Evolutionary conservation across 2,888 invertebrate genomes (phyloP).

Genomic region (Oscheius onirici): DNA sequence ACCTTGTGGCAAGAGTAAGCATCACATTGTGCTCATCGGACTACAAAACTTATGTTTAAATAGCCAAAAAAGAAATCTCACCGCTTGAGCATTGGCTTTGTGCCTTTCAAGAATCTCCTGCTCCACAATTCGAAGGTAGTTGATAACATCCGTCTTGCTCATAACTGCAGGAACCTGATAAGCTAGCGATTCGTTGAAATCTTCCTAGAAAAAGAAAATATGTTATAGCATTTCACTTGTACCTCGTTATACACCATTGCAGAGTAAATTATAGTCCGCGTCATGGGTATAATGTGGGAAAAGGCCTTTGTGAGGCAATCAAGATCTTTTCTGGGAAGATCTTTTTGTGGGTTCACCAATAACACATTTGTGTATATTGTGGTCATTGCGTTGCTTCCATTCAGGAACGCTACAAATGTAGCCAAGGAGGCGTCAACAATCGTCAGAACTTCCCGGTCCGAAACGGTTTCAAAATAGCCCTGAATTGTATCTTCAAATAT

Average conservation of each 20-base stretch:
- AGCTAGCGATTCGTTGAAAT: slow-evolving; percentile 32
- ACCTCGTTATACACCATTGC: slow-evolving; percentile 72
- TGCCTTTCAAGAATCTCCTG: slow-evolving; percentile 19
- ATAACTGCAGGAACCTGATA: slow-evolving; percentile 18
- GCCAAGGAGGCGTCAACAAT: slow-evolving; percentile 92
- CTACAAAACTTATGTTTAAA: not conserved
- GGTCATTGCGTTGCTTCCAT: slow-evolving; percentile 94
- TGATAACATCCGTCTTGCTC: not conserved
- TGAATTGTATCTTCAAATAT: not conserved
- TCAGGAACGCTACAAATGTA: slow-evolving; percentile 93
- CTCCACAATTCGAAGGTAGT: not conserved
- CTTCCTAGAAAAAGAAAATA: slow-evolving; percentile 32
- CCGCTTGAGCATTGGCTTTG: not conserved
- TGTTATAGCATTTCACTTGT: slow-evolving; percentile 37
- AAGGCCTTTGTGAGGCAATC: slow-evolving; percentile 80
- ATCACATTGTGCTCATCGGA: slow-evolving; percentile 13
- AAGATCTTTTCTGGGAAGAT: slow-evolving; percentile 79
- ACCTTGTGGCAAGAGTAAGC: slow-evolving; percentile 14
- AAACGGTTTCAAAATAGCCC: slow-evolving; percentile 28
- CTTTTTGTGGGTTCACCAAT: slow-evolving; percentile 72
- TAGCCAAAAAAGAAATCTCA: not conserved
- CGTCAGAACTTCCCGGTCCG: slow-evolving; percentile 77
- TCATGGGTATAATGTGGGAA: slow-evolving; percentile 87
- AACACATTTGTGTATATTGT: slow-evolving; percentile 75
- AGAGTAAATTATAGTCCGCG: slow-evolving; percentile 84